phyloP scores from a whole-genome alignment of 1,140 invertebrate species.

The Pseudomyrmex concolor region DNA sequence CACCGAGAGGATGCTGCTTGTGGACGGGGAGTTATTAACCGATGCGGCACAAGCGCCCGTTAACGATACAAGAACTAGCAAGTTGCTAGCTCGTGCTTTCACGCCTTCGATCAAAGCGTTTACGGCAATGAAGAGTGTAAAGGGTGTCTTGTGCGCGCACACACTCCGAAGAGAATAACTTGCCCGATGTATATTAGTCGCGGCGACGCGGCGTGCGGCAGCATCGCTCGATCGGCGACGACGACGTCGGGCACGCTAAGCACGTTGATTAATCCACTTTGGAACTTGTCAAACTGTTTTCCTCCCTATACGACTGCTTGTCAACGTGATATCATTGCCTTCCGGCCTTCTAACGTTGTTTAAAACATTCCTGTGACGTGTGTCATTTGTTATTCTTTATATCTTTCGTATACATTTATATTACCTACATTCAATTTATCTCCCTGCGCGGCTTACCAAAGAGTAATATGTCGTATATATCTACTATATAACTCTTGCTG shows the following conservation, averaged over 20 bases:
- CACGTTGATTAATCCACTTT: conserved; percentile 65
- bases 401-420: not conserved
- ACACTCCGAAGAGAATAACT: conserved; percentile 64
- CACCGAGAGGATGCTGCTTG: conserved; percentile 38
- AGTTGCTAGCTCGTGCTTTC: conserved; percentile 69
- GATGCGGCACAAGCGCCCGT: conserved; percentile 24
- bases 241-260: conserved; percentile 26
- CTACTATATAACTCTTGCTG: too few species aligned
- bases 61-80: conserved; percentile 64
- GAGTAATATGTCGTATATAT: too few species aligned
- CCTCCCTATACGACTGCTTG: conserved; percentile 27
- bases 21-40: conserved; percentile 63
- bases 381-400: not conserved
- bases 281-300: conserved; percentile 57
- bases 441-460: too few species aligned
- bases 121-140: conserved; percentile 37
- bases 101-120: conserved; percentile 70
- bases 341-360: not conserved
- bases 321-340: conserved; percentile 18
- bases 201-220: not conserved
- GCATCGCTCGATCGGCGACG: conserved; percentile 32
- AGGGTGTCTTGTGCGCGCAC: not conserved
- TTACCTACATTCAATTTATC: too few species aligned
- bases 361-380: not conserved
- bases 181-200: conserved; percentile 49